Percentiles rank a stretch among this genome's conserved stretches.
These are phyloP conservation scores for Polypedilum vanderplanki DNA, from an alignment of 1,140 invertebrate genomes.

Conservation along the genomic window DNA sequence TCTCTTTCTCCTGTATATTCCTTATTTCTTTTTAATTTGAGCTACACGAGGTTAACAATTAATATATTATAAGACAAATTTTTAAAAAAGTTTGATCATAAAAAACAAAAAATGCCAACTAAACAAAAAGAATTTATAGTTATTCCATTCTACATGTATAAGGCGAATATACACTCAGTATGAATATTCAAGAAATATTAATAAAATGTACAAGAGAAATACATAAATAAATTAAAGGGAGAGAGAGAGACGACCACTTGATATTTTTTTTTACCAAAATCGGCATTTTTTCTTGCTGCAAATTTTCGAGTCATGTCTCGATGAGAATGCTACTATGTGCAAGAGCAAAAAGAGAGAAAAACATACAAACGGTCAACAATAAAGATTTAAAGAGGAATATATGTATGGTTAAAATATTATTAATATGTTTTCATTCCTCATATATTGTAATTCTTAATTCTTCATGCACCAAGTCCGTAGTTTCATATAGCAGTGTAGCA, in stretches of 20 bases:
- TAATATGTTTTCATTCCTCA: constrained; percentile 27
- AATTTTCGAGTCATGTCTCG: constrained; percentile 2
- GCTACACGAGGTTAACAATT: background rate
- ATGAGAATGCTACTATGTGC: constrained; percentile 1
- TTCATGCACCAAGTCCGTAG: background rate
- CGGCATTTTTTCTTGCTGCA: background rate
- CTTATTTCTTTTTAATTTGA: background rate
- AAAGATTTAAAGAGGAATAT: constrained; percentile 7
- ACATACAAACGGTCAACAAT: constrained; percentile 27
- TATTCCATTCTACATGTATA: constrained; percentile 20
- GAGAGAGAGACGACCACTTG: background rate
- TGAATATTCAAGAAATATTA: constrained; percentile 28
- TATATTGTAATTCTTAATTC: constrained; percentile 27
- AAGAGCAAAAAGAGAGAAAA: constrained; percentile 24
- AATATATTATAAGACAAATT: background rate
- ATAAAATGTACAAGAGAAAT: constrained; percentile 25
- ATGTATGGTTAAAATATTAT: constrained; percentile 22
- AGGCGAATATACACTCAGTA: background rate
- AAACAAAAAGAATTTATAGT: constrained; percentile 27
- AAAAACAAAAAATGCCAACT: constrained; percentile 23
- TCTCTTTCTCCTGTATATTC: background rate
- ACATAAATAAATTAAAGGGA: constrained; percentile 29
- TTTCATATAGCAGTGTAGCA: background rate
- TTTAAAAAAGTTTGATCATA: constrained; percentile 25
- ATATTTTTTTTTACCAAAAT: constrained; percentile 24